A percentile compares a stretch with the other conserved stretches of the same genome.
Evolutionary conservation across 2,797 vertebrate genomes (phyloP).

Genomic region (Phalloptychus januarius): DNA sequence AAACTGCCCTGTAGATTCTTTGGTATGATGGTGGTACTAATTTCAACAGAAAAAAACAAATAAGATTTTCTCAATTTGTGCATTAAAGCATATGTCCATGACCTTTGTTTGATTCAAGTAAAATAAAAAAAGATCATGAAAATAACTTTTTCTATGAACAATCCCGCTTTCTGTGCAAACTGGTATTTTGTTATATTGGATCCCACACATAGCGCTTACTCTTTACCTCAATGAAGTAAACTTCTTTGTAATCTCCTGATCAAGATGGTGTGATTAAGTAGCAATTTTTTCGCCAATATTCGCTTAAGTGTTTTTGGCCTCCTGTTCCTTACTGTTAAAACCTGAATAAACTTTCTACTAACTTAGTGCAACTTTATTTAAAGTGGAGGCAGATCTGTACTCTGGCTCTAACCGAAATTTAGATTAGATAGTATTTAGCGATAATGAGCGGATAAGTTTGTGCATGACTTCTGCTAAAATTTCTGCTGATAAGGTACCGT

Average conservation of each 20-base stretch:
- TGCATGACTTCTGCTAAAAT: background rate
- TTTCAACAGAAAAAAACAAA: background rate
- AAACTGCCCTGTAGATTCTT: background rate
- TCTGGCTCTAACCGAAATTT: no score
- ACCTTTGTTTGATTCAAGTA: background rate
- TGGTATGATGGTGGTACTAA: background rate
- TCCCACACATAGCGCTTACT: background rate
- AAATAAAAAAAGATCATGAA: background rate
- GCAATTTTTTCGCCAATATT: background rate
- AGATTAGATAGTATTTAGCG: no score
- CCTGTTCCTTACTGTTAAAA: background rate
- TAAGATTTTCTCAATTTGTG: background rate
- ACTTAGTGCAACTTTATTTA: background rate
- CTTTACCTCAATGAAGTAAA: background rate
- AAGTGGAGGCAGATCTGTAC: background rate
- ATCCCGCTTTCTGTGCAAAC: background rate
- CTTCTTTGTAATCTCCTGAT: background rate
- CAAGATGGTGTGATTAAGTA: background rate
- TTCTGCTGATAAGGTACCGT: constrained; percentile 46
- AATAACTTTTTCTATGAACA: background rate
- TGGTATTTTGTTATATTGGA: background rate
- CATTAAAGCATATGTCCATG: background rate
- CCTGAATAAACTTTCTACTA: constrained; percentile 9
- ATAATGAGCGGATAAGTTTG: background rate
- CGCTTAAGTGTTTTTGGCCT: background rate